Base-by-base conservation (phyloP, 2,888 invertebrate species). In the Polydrusus cervinus region DNA sequence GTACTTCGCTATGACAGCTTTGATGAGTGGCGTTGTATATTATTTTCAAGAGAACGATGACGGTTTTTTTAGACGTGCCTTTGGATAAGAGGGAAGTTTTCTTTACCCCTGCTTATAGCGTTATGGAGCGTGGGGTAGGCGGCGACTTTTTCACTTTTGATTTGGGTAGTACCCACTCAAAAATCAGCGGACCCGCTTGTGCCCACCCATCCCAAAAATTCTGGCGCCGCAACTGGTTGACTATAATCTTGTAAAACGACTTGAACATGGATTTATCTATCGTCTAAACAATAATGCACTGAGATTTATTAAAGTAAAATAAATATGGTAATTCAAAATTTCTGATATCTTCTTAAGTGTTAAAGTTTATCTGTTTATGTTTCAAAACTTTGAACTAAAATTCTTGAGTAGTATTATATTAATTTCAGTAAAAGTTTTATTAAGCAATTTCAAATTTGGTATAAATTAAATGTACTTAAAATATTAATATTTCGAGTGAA, bases 291-390 rank as follows among this genome's bases (percentile, higher is more conserved):
- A 8, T 6, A 40, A 3, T 40, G 40, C 11, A 40, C 25, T 25
- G 5, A n/a, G n/a, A 45, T 45, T 45, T 45, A 45, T 45, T 13
- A 14, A 14, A 14, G 45, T 14, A 5, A 45, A 45, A 45, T 45
- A 45, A 45, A 3, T 45, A 13, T 1, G 40, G 5, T 40, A 40
- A 10, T 13, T 43, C 13, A n/a, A 2, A 16, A 16, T 47, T 16
- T 5, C 14, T 16, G 14, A 47, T 16, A 16, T 47, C 14, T 8
- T 16, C n/a, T 16, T 47, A 45, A 47, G 8, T 14, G 7, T 47
- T 47, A 16, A 47, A 47, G 14, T 47, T 47, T 47, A 16, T 47
- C 47, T 47, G 47, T 47, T 47, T 47, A 47, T 47, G n/a, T 47
- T 16, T 47, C 43, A 8, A 47, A 47, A 47, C 6, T 47, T 16